Evolutionary conservation across 2,797 vertebrate species (phyloP).

Genomic region (Yasuhikotakia modesta): DNA sequence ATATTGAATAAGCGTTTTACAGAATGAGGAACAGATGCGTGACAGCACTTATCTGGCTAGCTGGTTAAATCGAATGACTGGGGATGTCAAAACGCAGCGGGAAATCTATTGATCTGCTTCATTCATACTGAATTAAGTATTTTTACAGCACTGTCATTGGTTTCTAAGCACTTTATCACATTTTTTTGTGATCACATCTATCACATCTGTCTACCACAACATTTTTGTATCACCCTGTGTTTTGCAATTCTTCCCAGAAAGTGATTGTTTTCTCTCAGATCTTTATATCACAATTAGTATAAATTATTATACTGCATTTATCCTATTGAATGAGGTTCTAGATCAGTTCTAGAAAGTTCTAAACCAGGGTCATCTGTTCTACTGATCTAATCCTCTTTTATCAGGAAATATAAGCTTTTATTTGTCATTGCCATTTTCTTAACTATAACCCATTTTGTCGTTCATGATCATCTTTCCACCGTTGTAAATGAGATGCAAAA

Average conservation of each 20-base stretch:
- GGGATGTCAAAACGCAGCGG: background rate
- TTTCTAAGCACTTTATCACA: constrained; percentile 49
- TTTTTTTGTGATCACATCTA: too few species aligned
- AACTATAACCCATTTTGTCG: constrained; percentile 10
- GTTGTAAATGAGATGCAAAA: constrained; percentile 53
- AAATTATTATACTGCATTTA: too few species aligned
- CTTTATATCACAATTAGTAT: too few species aligned
- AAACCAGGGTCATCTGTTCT: background rate
- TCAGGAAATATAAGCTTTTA: background rate
- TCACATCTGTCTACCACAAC: background rate
- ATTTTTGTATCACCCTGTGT: constrained; percentile 23
- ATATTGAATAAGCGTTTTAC: background rate
- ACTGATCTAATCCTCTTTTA: background rate
- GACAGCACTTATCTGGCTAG: constrained; percentile 25
- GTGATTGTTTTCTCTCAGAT: constrained; percentile 43
- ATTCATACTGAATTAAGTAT: constrained; percentile 22
- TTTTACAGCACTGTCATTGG: constrained; percentile 43
- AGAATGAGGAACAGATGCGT: constrained; percentile 1
- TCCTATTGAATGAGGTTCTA: too few species aligned
- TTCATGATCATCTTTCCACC: constrained; percentile 34
- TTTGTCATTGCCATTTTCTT: background rate
- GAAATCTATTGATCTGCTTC: constrained; percentile 6
- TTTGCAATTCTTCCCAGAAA: constrained; percentile 17
- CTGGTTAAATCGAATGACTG: background rate
- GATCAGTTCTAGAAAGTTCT: too few species aligned